Percentiles rank a stretch among this genome's conserved stretches.
Evolutionary conservation across 2,113 vertebrate genomes (phyloP).

Genomic region (Centropus bengalensis): DNA sequence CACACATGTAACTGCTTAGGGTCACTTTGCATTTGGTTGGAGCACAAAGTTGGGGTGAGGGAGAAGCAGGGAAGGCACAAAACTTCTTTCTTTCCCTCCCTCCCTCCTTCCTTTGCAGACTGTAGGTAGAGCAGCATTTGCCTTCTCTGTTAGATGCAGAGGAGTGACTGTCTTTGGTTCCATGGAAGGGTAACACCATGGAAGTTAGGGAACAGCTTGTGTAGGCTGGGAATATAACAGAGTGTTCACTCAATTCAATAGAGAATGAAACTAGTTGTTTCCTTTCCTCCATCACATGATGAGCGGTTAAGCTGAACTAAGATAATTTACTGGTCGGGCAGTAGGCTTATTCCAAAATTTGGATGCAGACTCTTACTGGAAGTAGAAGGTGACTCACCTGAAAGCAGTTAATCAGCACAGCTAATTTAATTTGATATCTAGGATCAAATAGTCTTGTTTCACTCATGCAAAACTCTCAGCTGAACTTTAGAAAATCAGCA

Average conservation of each 20-base stretch:
- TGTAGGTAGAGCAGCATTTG: background rate
- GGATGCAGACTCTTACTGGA: background rate
- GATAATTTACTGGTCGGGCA: background rate
- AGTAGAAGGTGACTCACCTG: background rate
- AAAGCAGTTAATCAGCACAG: background rate
- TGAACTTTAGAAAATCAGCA: background rate
- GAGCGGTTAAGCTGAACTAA: background rate
- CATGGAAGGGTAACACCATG: background rate
- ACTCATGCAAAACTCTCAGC: background rate
- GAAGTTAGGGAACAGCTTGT: background rate
- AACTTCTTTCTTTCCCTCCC: background rate
- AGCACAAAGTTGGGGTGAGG: background rate
- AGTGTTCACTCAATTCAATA: background rate
- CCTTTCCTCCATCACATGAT: background rate
- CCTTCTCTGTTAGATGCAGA: background rate
- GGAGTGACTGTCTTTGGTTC: background rate
- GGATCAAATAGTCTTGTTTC: constrained; percentile 1
- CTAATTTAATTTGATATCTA: constrained; percentile 23
- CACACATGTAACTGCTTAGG: constrained; percentile 37
- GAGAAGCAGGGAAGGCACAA: background rate
- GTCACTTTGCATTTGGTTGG: background rate
- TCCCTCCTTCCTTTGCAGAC: background rate
- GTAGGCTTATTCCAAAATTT: background rate
- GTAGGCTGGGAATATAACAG: background rate
- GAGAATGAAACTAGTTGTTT: background rate